Conservation (phyloP, 2,797 vertebrate genomes). For the Sphenopsis melanotis region DNA sequence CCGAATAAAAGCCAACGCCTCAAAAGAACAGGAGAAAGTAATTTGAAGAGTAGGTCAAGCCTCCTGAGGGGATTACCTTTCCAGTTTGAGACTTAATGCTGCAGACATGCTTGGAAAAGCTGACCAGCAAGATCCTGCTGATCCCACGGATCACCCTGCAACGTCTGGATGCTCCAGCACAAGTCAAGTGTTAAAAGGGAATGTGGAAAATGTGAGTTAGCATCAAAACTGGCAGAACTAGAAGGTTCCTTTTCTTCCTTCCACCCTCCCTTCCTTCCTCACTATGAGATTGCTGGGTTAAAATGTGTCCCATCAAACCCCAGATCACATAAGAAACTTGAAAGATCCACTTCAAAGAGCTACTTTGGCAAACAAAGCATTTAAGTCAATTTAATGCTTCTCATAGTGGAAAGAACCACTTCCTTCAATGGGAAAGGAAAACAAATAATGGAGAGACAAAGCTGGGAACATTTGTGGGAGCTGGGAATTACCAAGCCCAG, state of each 20-base stretch:
- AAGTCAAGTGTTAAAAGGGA: neutral
- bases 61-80: constrained; percentile 23
- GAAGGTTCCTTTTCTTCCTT: neutral
- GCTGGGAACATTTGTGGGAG: neutral
- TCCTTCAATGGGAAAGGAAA: neutral
- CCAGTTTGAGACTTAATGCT: constrained; percentile 39
- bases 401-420: neutral
- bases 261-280: neutral
- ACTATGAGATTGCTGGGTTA: neutral
- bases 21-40: constrained; percentile 10
- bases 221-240: neutral
- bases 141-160: neutral
- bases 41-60: constrained; percentile 37
- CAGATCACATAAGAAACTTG: neutral
- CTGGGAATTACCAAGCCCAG: neutral
- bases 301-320: neutral
- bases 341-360: constrained; percentile 24
- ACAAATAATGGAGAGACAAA: neutral
- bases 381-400: neutral
- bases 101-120: neutral
- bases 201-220: neutral
- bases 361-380: neutral
- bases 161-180: neutral
- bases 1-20: constrained; percentile 15
- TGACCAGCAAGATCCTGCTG: neutral